Base-by-base conservation (phyloP, 1,140 invertebrate genomes). In the Chironomus striatipennis region DNA sequence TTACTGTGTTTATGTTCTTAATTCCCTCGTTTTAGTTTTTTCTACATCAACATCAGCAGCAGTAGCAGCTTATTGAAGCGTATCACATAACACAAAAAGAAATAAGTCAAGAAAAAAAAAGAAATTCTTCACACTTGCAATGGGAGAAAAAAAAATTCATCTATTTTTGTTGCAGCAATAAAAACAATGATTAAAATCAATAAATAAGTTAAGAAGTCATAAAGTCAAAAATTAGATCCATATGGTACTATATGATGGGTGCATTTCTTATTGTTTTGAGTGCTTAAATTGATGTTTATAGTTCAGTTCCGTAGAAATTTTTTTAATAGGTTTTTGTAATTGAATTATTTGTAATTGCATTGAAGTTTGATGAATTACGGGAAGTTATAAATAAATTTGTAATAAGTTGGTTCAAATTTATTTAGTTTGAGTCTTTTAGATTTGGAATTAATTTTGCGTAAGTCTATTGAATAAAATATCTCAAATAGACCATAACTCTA, bases 161-260 rank as follows among this genome's bases (percentile, higher is more conserved):
- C 12, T 57, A n/a, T n/a, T 57, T 57, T n/a, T 57, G 47, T 57
- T 57, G 47, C 47, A n/a, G 12, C 47, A n/a, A 57, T 57, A 15
- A 15, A 57, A n/a, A n/a, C 47, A 57, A 57, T 57, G n/a, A 57
- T 57, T 57, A 57, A 57, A 57, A 57, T 57, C 47, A 57, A 57
- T 57, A 57, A 57, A 57, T 57, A 57, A 57, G 47, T 57, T 57
- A 57, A 57, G 47, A 57, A n/a, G 12, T 15, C 47, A 57, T 57
- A 57, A 57, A 57, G 47, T 57, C n/a, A 57, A n/a, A 57, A 34
- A 57, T 57, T 57, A 57, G 47, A 57, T 57, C 9, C 47, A 57
- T 57, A 57, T 57, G 43, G 43, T 47, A 47, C 15, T 2, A 2
- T 5, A 34, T 34, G 24, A 34, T 34, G 24, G 24, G 24, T 34